These are phyloP conservation scores for Syrrhaptes paradoxus DNA, from an alignment of 2,113 vertebrate genomes.

Conservation along the genomic window DNA sequence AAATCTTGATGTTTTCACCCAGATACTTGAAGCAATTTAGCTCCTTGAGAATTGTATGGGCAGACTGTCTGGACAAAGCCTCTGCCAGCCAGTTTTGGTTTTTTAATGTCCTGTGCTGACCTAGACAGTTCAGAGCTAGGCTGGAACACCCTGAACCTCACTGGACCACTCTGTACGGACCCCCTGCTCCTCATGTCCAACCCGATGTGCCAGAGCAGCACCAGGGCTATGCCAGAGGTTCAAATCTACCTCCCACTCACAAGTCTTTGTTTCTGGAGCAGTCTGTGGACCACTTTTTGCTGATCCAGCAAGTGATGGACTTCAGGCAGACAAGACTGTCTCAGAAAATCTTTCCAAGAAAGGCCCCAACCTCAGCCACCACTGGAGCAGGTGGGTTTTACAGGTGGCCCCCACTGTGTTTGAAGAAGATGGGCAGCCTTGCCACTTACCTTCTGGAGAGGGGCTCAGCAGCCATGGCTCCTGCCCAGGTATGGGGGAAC, in stretches of 20 bases:
- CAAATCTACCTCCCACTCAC: not conserved
- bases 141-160: not conserved
- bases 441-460: not conserved
- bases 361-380: not conserved
- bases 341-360: not conserved
- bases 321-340: not conserved
- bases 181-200: fast-evolving
- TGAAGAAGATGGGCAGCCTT: not conserved
- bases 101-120: not conserved
- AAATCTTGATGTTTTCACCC: not conserved
- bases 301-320: not conserved
- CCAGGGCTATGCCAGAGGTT: not conserved
- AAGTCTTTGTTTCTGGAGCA: not conserved
- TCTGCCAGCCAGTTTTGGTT: not conserved
- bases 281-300: not conserved
- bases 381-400: not conserved
- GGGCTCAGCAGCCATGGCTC: not conserved
- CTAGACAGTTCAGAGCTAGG: not conserved
- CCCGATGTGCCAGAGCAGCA: not conserved
- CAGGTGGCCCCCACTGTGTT: not conserved
- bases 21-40: not conserved
- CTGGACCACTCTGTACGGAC: not conserved
- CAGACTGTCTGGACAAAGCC: not conserved
- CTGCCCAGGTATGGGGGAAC: not conserved
- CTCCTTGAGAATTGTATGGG: not conserved